These are phyloP conservation scores for Strix occidentalis DNA, from an alignment of 2,797 vertebrate species.

Conservation along the genomic window DNA sequence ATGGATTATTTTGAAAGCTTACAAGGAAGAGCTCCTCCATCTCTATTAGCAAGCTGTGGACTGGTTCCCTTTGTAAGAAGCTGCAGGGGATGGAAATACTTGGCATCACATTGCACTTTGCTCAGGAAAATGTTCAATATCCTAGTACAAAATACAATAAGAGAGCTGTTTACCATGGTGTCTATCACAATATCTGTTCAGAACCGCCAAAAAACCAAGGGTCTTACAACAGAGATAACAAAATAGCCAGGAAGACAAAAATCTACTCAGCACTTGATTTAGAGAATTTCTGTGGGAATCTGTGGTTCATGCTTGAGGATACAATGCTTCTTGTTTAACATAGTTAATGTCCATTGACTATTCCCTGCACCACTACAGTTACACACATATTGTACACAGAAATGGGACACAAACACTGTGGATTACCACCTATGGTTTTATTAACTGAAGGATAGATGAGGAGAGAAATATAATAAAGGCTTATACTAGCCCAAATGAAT, in stretches of 20 bases:
- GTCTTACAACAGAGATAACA: conserved; percentile 64
- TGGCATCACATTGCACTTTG: conserved; percentile 73
- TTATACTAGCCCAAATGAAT: conserved; percentile 8
- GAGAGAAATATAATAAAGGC: conserved; percentile 25
- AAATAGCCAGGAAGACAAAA: conserved; percentile 71
- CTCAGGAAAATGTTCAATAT: conserved; percentile 76
- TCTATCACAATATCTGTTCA: conserved; percentile 69
- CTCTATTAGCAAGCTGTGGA: conserved; percentile 64
- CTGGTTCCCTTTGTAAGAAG: conserved; percentile 71
- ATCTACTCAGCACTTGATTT: conserved; percentile 56
- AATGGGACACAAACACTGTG: conserved; percentile 38
- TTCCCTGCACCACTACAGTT: conserved; percentile 21
- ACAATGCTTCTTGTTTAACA: conserved; percentile 59
- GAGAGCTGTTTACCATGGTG: conserved; percentile 61
- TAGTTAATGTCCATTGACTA: conserved; percentile 52
- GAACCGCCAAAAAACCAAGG: conserved; percentile 63
- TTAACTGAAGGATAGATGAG: conserved; percentile 39
- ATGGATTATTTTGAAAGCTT: conserved; percentile 62
- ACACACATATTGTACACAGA: conserved; percentile 6
- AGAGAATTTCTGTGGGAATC: conserved; percentile 73
- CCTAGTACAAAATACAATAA: conserved; percentile 72
- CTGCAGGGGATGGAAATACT: conserved; percentile 76
- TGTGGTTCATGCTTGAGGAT: conserved; percentile 51
- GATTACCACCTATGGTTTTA: conserved; percentile 65
- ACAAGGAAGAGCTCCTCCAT: conserved; percentile 68